Base-by-base conservation (phyloP, 2,113 vertebrate genomes). In the Labeo rohita region DNA sequence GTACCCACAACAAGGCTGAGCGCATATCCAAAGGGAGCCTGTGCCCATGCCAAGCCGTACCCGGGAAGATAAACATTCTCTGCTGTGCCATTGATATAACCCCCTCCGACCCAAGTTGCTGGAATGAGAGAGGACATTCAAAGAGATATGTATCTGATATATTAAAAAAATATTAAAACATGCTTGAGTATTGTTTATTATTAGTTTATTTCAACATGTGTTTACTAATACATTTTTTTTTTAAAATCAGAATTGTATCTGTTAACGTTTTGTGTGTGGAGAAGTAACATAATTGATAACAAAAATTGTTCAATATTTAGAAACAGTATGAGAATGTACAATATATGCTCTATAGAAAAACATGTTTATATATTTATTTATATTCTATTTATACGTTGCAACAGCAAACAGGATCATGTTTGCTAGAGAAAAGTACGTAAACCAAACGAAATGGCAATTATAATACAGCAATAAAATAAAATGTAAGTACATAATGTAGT, bases 31-130 rank as follows among this genome's bases (percentile, higher is more conserved):
- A 99, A 98, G 2, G 98, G 98, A 91, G 98, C 98, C 86, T 99
- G 98, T 68, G 98, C 98, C 98, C 98, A 99, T 16, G 97, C 98
- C 78, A 99, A 91, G 15, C 98, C 98, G 0, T 93, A 96, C 13
- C 91, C 97, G 11, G 98, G 97, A 6, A 98, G 94, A 90, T 98
- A 99, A 7, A 99, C 98, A 61, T 97, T 96, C 91, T 99, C 98
- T 65, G 98, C 98, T 73, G 98, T 99, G 77, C 98, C 98, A 0
- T 99, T 99, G 91, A 99, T 99, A 87, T 99, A 99, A 47, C 98
- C 98, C 85, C 98, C 98, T 94, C 98, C 98, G 84, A 99, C 98
- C 98, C 98, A 99, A 1, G 98, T 99, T 7, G 98, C 98, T 99
- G 93, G 87, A 95, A 94, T 70, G 1, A 70, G 43, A 72, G 39